phyloP scores from a whole-genome alignment of 2,113 vertebrate genomes.

The Acinonyx jubatus region DNA sequence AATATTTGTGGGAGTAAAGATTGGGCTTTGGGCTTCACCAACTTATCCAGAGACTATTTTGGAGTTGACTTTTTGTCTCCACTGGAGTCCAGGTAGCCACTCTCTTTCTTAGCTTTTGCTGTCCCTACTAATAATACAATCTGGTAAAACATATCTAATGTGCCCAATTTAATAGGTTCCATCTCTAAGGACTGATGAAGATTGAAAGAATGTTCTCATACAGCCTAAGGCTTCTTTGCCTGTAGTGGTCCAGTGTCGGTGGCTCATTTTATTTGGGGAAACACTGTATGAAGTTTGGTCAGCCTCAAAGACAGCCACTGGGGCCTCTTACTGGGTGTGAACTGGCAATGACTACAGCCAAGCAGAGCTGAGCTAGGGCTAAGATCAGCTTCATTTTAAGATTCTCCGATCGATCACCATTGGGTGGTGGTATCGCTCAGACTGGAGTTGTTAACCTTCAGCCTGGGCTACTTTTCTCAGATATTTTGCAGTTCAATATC shows the following conservation, averaged over 20 bases:
- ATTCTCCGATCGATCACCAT: not conserved
- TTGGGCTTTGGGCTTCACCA: not conserved
- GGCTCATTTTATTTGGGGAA: not conserved
- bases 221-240: not conserved
- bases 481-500: slow-evolving; percentile 49
- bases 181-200: slow-evolving; percentile 18
- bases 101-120: not conserved
- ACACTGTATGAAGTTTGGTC: slow-evolving; percentile 1
- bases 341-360: not conserved
- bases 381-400: not conserved
- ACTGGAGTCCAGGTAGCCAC: not conserved
- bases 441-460: slow-evolving; percentile 30
- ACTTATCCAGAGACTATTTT: not conserved
- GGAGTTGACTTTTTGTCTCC: not conserved
- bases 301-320: not conserved
- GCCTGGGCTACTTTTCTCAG: slow-evolving; percentile 25
- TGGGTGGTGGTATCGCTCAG: not conserved
- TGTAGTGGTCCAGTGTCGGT: not conserved
- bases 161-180: not conserved
- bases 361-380: not conserved
- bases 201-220: not conserved
- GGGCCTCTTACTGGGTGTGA: not conserved
- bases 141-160: not conserved
- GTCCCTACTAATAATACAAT: not conserved
- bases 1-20: not conserved